These are phyloP conservation scores for Diceros bicornis DNA, from an alignment of 2,797 vertebrate genomes.

Conservation along the genomic window DNA sequence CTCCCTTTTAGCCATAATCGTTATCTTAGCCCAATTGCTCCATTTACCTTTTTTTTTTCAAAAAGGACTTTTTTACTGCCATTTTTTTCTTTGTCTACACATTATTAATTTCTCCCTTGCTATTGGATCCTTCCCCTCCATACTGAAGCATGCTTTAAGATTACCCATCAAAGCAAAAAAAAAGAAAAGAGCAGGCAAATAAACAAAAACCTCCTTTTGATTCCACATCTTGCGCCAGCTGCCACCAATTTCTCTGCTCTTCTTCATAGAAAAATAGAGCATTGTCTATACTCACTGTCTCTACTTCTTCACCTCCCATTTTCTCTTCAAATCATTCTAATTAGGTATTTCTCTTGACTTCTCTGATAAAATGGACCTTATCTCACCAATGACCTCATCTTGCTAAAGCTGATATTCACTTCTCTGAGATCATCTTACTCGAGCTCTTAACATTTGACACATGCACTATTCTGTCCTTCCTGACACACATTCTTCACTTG, in stretches of 20 bases:
- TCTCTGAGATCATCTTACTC: conserved; percentile 58
- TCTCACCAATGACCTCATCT: conserved; percentile 58
- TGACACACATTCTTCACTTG: not conserved
- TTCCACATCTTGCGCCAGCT: not conserved
- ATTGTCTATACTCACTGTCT: not conserved
- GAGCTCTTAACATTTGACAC: conserved; percentile 37
- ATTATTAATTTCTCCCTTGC: not conserved
- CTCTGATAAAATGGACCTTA: conserved; percentile 15
- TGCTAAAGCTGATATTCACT: conserved; percentile 6
- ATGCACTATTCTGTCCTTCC: not conserved
- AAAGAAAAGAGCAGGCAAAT: not conserved
- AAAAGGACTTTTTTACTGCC: not conserved
- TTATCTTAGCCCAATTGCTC: not conserved
- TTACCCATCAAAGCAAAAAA: not conserved
- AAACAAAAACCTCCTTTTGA: conserved; percentile 4
- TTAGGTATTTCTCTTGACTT: conserved; percentile 10
- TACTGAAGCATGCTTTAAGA: conserved; percentile 26
- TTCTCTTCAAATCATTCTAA: conserved; percentile 43
- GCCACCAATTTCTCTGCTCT: not conserved
- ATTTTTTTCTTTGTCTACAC: not conserved
- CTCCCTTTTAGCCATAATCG: not conserved
- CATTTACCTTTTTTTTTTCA: not conserved
- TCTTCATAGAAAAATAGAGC: not conserved
- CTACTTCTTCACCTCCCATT: not conserved
- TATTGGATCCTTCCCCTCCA: not conserved